These are phyloP conservation scores for Paralichthys olivaceus DNA, from an alignment of 2,113 vertebrate species.

Conservation along the genomic window DNA sequence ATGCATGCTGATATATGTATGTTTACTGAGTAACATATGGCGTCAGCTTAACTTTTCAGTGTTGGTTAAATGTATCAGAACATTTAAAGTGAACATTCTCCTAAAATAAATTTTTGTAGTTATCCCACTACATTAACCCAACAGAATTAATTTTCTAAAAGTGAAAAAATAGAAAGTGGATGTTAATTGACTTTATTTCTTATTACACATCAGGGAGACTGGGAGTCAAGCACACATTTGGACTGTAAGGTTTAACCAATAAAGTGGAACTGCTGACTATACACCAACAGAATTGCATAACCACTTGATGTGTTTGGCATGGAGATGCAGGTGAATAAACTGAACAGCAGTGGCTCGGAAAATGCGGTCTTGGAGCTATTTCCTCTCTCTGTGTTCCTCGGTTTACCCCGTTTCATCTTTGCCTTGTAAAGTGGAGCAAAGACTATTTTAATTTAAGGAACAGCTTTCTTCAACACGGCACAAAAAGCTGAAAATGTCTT, in stretches of 20 bases:
- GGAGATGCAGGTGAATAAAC: slow-evolving; percentile 27
- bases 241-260: neutral
- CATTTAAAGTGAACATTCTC: too few relatives aligned
- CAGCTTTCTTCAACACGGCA: slow-evolving; percentile 9
- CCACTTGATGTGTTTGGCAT: slow-evolving; percentile 31
- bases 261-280: slow-evolving; percentile 34
- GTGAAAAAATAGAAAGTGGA: too few relatives aligned
- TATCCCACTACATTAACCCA: too few relatives aligned
- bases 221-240: neutral
- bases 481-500: slow-evolving; percentile 23
- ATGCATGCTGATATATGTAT: too few relatives aligned
- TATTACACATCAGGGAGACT: too few relatives aligned
- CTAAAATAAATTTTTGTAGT: too few relatives aligned
- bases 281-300: slow-evolving; percentile 31
- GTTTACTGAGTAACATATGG: too few relatives aligned
- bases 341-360: slow-evolving; percentile 4
- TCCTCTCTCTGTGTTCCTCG: slow-evolving; percentile 3
- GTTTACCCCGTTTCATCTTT: slow-evolving; percentile 31
- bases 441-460: slow-evolving; percentile 43
- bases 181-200: too few relatives aligned
- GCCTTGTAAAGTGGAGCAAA: slow-evolving; percentile 20
- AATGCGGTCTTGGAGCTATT: slow-evolving; percentile 26
- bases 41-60: too few relatives aligned
- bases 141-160: too few relatives aligned
- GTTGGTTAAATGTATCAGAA: too few relatives aligned